Percentiles rank a stretch among this genome's conserved stretches.
phyloP scores from a whole-genome alignment of 2,888 invertebrate species.

The Phyto melanocephala region DNA sequence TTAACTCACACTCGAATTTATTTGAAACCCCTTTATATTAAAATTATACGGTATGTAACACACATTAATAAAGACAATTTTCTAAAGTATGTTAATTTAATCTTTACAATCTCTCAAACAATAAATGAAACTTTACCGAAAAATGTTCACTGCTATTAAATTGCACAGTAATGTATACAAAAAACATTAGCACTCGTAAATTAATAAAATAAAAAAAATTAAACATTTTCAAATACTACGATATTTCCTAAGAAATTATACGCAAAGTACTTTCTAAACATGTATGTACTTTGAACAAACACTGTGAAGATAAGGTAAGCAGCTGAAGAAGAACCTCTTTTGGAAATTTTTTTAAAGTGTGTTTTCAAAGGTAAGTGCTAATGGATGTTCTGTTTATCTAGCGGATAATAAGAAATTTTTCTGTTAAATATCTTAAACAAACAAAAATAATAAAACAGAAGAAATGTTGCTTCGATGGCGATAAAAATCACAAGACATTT shows the following conservation, averaged over 20 bases:
- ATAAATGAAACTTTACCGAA: too few relatives aligned
- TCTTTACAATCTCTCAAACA: too few relatives aligned
- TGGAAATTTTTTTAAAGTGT: background rate
- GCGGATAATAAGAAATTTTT: conserved; percentile 28
- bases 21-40: too few relatives aligned
- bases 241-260: background rate
- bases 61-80: too few relatives aligned
- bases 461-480: background rate
- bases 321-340: background rate
- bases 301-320: background rate
- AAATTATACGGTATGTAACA: too few relatives aligned
- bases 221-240: background rate
- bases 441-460: conserved; percentile 1
- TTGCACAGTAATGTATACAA: too few relatives aligned
- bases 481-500: background rate
- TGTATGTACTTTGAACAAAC: background rate
- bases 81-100: too few relatives aligned
- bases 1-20: too few relatives aligned
- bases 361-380: conserved; percentile 49
- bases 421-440: conserved; percentile 49
- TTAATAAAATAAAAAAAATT: background rate
- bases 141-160: too few relatives aligned
- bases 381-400: conserved; percentile 58
- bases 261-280: conserved; percentile 16
- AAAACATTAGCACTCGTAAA: background rate